phyloP scores from a whole-genome alignment of 30 jellyfish, hydroid and myxozoan species.

The Hydractinia symbiolongicarpus region DNA sequence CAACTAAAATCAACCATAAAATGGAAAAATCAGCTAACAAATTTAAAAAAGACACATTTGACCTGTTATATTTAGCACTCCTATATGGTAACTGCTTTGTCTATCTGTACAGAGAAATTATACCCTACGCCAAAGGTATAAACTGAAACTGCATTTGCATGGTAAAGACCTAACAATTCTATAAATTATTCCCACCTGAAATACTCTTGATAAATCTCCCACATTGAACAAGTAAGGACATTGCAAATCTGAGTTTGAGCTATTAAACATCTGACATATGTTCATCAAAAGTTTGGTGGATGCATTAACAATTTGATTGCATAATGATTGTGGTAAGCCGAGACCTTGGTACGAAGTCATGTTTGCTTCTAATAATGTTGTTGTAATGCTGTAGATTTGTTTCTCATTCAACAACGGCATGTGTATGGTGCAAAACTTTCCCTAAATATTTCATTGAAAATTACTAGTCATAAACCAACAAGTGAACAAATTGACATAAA shows the following conservation, averaged over 20 bases:
- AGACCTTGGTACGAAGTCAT: conserved; percentile 48
- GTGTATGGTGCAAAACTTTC: conserved; percentile 54
- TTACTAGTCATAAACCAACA: not conserved
- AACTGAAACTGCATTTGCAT: no score
- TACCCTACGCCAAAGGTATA: no score
- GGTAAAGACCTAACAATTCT: no score
- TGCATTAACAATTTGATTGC: conserved; percentile 48
- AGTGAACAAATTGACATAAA: no score
- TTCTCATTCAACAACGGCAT: conserved; percentile 46
- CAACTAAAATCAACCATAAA: no score
- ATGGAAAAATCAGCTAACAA: no score
- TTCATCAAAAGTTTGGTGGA: conserved; percentile 39
- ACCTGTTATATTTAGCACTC: no score
- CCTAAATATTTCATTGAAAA: conserved; percentile 13
- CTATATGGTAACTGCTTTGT: no score
- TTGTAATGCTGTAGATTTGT: conserved; percentile 33
- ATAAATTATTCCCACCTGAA: conserved; percentile 32
- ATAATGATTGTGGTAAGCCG: conserved; percentile 57
- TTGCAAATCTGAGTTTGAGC: conserved; percentile 39
- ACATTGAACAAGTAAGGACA: conserved; percentile 47
- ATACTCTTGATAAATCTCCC: conserved; percentile 55
- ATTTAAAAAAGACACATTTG: no score
- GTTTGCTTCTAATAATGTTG: conserved; percentile 78
- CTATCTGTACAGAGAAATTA: no score
- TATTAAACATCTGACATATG: conserved; percentile 37